phyloP scores from a whole-genome alignment of 2,888 invertebrate genomes.

The Synanthedon tipuliformis region DNA sequence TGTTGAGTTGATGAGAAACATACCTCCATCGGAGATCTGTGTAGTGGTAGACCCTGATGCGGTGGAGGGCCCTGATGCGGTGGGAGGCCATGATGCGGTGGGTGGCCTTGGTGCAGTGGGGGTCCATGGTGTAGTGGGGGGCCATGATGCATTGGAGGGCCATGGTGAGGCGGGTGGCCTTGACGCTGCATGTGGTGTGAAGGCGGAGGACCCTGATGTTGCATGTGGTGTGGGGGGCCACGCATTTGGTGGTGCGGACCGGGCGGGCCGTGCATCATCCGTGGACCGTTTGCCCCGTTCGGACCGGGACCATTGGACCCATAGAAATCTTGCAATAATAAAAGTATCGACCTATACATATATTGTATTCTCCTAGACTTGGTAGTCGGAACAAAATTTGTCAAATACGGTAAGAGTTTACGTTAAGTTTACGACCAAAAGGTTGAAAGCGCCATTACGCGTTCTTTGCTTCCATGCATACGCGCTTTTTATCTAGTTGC shows the following conservation, averaged over 20 bases:
- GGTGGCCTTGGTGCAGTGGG: too few relatives aligned
- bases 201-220: constrained; percentile 57
- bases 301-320: constrained; percentile 62
- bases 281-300: constrained; percentile 58
- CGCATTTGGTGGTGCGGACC: constrained; percentile 52
- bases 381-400: too few relatives aligned
- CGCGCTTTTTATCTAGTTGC: too few relatives aligned
- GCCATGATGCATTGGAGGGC: constrained; percentile 31
- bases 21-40: constrained; percentile 73
- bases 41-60: constrained; percentile 21
- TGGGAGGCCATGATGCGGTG: too few relatives aligned
- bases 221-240: constrained; percentile 58
- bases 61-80: too few relatives aligned
- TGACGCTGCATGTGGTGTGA: constrained; percentile 54
- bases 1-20: neutral
- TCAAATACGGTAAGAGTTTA: too few relatives aligned
- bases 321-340: constrained; percentile 43
- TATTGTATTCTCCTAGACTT: too few relatives aligned
- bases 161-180: constrained; percentile 69
- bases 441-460: too few relatives aligned
- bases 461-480: too few relatives aligned
- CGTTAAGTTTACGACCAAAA: too few relatives aligned
- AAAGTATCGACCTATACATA: too few relatives aligned
- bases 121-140: too few relatives aligned
- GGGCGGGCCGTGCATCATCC: constrained; percentile 40